Base-by-base conservation (phyloP, 2,113 vertebrate genomes). In the Cyprinodon brontotheroides region DNA sequence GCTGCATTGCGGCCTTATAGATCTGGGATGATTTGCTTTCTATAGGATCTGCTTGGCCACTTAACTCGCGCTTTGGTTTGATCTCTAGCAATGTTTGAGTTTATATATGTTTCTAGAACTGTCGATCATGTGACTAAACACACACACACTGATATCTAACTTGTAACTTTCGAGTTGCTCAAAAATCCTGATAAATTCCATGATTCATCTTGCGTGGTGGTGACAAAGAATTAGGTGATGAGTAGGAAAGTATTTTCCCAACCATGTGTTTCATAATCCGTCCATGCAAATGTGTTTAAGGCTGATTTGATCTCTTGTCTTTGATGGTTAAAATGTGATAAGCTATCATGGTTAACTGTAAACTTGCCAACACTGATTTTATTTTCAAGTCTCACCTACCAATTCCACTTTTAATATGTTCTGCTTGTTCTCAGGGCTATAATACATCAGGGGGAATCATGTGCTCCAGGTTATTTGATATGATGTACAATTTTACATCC, bases 281-380 rank as follows among this genome's bases (percentile, higher is more conserved):
- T 17, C n/a, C 22, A 59, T 70, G 50, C 65, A 17, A 43, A 15
- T 53, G 47, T 69, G 9, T 29, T 73, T 15, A 36, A 38, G 61
- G 47, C 20, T 77, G 61, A 75, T 80, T 70, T 76, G 59, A 67
- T 60, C 63, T 71, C 41, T 12, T 38, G 38, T 37, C 65, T 77
- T 72, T 85, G 64, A 81, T 68, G 14, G 48, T 65, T 41, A 57
- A 48, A 75, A 75, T 20, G 8, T 11, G 20, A 41, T n/a, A 20
- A 65, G 15, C 63, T 41, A 43, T 41, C 63, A 41, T 0, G 4
- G 17, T 6, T 2, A 39, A 63, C 37, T 39, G 61, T 39, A 13
- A 62, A 36, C 9, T 65, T 10, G 5, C 50, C 7, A 4, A 57
- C 50, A n/a, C 50, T 0, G 20, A 53, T 57, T 57, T 57, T 3